A percentile compares a stretch with the other conserved stretches of the same genome.
phyloP scores from a whole-genome alignment of 2,888 invertebrate genomes.

The Drosophila maculinotata region DNA sequence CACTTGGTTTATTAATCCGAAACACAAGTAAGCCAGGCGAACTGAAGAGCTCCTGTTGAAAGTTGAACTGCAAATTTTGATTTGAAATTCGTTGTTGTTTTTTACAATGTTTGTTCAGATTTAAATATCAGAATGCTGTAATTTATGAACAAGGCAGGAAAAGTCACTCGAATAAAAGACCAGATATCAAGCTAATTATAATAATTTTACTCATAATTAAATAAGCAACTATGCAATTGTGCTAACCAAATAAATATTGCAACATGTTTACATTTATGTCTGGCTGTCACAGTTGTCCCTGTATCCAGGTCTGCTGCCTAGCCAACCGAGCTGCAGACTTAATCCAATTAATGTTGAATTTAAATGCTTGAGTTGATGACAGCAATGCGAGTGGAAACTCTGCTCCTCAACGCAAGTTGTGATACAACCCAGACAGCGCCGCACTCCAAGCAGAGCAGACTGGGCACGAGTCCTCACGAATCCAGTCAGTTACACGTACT shows the following conservation, averaged over 20 bases:
- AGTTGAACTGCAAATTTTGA: background rate
- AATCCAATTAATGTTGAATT: conserved; percentile 80
- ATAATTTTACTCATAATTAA: conserved; percentile 51
- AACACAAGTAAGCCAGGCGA: background rate
- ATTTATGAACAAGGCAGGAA: background rate
- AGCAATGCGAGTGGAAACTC: conserved; percentile 32
- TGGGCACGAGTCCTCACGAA: conserved; percentile 9
- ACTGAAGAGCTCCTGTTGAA: background rate
- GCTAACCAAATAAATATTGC: conserved; percentile 48
- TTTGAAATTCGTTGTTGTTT: background rate
- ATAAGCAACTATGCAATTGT: conserved; percentile 54
- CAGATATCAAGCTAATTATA: conserved; percentile 14
- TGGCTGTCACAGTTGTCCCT: background rate
- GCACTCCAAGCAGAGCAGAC: conserved; percentile 10
- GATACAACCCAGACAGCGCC: conserved; percentile 5
- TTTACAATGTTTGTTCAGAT: background rate
- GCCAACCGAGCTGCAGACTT: conserved; percentile 60
- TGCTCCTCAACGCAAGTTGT: conserved; percentile 1
- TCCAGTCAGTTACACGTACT: conserved; percentile 32
- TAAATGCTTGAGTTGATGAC: conserved; percentile 69
- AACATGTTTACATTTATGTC: background rate
- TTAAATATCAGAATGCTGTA: background rate
- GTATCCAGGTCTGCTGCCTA: conserved; percentile 3
- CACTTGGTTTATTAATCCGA: background rate
- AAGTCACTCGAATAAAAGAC: background rate